A percentile compares a stretch with the other conserved stretches of the same genome.
Evolutionary conservation across 2,888 invertebrate genomes (phyloP).

Genomic region (Archips xylosteana): DNA sequence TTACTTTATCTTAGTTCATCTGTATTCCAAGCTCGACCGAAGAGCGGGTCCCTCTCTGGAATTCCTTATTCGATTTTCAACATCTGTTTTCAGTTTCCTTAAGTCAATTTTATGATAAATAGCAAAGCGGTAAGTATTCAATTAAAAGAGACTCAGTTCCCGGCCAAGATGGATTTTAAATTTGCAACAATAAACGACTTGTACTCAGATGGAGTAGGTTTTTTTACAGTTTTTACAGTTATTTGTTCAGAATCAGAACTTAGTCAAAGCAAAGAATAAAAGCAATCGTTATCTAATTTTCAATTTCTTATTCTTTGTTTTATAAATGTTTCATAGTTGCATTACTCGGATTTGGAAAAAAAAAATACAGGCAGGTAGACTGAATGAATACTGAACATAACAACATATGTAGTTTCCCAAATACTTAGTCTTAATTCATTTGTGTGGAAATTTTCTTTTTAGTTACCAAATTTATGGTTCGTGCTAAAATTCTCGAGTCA

Average conservation of each 20-base stretch:
- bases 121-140: slow-evolving; percentile 22
- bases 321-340: neutral
- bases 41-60: slow-evolving; percentile 62
- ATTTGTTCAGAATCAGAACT: neutral
- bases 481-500: no score
- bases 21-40: slow-evolving; percentile 63
- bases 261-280: neutral
- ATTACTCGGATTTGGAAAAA: no score
- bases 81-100: slow-evolving; percentile 54
- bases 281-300: no score
- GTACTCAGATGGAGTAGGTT: neutral
- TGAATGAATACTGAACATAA: no score
- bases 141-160: slow-evolving; percentile 27
- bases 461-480: no score
- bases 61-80: slow-evolving; percentile 67
- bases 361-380: no score
- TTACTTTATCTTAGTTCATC: slow-evolving; percentile 69
- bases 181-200: slow-evolving; percentile 8
- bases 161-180: neutral
- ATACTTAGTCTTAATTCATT: no score
- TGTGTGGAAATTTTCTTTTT: no score
- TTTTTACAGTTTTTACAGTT: neutral
- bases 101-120: slow-evolving; percentile 36
- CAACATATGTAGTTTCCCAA: no score
- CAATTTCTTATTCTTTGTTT: neutral